A percentile compares a stretch with the other conserved stretches of the same genome.
Evolutionary conservation across 1,140 invertebrate genomes (phyloP).

Genomic region (Cotesia glomerata): DNA sequence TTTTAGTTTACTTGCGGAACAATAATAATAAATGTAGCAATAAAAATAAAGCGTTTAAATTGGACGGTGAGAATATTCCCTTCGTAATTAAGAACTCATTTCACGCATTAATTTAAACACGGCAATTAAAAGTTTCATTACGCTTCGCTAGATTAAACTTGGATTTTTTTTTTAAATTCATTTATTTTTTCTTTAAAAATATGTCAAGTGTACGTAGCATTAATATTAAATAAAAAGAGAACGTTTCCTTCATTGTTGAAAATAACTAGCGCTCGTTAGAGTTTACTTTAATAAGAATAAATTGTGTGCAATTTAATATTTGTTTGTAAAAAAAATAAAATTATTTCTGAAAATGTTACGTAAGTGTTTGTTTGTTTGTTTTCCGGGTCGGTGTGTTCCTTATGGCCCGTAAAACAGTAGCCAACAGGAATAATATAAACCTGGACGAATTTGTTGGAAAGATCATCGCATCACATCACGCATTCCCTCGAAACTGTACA

Average conservation of each 20-base stretch:
- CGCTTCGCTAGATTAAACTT: too few relatives aligned
- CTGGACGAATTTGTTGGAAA: background rate
- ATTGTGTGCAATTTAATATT: background rate
- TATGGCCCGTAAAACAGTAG: background rate
- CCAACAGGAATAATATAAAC: conserved; percentile 2
- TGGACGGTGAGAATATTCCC: conserved; percentile 39
- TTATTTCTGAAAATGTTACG: too few relatives aligned
- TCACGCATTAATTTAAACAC: conserved; percentile 36
- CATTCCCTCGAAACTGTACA: background rate
- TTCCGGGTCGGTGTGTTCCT: background rate
- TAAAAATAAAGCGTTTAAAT: conserved; percentile 27
- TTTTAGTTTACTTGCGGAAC: background rate
- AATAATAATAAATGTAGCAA: background rate
- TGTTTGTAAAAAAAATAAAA: too few relatives aligned
- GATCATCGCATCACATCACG: conserved; percentile 17
- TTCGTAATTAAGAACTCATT: conserved; percentile 48
- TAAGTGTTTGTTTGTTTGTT: background rate
- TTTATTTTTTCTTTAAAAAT: too few relatives aligned
- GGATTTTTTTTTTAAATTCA: too few relatives aligned
- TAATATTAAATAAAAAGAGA: too few relatives aligned
- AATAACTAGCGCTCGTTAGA: too few relatives aligned
- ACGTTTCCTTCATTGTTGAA: too few relatives aligned
- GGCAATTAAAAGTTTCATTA: too few relatives aligned
- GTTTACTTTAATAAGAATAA: background rate
- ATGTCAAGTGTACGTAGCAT: too few relatives aligned